Evolutionary conservation across 2,888 invertebrate genomes (phyloP), one percentile per base, ranked within the genome.

Genomic region (Oegoconia quadripuncta): DNA sequence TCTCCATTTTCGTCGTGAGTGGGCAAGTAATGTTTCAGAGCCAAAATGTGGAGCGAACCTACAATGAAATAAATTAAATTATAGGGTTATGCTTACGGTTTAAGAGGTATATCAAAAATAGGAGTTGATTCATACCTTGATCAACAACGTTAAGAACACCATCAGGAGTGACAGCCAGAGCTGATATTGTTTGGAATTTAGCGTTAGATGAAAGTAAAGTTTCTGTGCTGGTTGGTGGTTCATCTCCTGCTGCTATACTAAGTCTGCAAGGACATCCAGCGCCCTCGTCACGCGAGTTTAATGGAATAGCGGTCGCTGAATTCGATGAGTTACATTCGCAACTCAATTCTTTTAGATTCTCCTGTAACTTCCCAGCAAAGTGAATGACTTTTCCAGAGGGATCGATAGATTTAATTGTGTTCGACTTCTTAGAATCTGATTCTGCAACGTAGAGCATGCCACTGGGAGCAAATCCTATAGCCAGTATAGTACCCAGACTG

Each of bases 61-160:
- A n/a, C 20, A 23, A 23, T 23, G 7, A n/a, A n/a, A 3, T 8
- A 8, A 23, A 20, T 20, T 6, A 20, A 20, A 12, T 18, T 22
- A 22, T 20, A 8, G 37, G 33, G 7, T 20, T 17, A 18, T 35
- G 27, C 9, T 6, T 4, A 11, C 9, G n/a, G 11, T 7, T 16
- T n/a, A n/a, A n/a, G n/a, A n/a, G n/a, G n/a, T n/a, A n/a, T n/a
- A n/a, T n/a, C n/a, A n/a, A n/a, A n/a, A n/a, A n/a, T n/a, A n/a
- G n/a, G n/a, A n/a, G n/a, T n/a, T 17, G 11, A 8, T 9, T 33
- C 7, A 23, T 74, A 84, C 95, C 95, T 90, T 97, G 96, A 88
- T 99, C 99, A 25, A 98, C 97, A 35, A 99, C 94, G 79, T 98
- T 96, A 30, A 99, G 89, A 39, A 97, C 94, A n/a, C 98, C 97